A percentile compares a stretch with the other conserved stretches of the same genome.
Evolutionary conservation across 2,797 vertebrate genomes (phyloP).

Genomic region (Acanthiza pusilla): DNA sequence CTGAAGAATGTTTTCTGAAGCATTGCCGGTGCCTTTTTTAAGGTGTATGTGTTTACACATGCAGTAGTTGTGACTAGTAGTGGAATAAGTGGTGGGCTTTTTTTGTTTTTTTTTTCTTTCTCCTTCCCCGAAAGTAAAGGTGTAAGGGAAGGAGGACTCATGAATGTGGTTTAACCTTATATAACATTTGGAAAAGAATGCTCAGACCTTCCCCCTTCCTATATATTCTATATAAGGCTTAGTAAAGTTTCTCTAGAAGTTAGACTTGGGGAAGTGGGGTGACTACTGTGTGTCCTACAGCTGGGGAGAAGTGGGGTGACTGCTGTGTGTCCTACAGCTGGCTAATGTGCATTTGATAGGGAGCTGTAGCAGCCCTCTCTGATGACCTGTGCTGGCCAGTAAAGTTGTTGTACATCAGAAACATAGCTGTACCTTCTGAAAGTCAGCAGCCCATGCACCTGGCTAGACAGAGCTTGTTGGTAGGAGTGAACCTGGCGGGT

Average conservation of each 20-base stretch:
- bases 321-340: background rate
- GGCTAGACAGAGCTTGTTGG: background rate
- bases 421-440: background rate
- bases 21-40: background rate
- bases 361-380: background rate
- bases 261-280: background rate
- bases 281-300: background rate
- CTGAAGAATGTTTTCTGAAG: background rate
- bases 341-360: background rate
- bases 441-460: background rate
- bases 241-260: background rate
- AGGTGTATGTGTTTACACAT: background rate
- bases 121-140: background rate
- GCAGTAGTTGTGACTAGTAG: background rate
- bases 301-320: background rate
- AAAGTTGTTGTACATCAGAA: background rate
- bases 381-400: background rate
- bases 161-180: background rate
- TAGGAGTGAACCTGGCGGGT: background rate
- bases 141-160: background rate
- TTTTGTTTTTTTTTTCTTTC: background rate
- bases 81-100: accelerated
- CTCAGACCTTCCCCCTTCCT: background rate
- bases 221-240: background rate
- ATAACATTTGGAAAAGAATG: background rate